Evolutionary conservation across 2,113 vertebrate species (phyloP).

Genomic region (Diadophis punctatus): DNA sequence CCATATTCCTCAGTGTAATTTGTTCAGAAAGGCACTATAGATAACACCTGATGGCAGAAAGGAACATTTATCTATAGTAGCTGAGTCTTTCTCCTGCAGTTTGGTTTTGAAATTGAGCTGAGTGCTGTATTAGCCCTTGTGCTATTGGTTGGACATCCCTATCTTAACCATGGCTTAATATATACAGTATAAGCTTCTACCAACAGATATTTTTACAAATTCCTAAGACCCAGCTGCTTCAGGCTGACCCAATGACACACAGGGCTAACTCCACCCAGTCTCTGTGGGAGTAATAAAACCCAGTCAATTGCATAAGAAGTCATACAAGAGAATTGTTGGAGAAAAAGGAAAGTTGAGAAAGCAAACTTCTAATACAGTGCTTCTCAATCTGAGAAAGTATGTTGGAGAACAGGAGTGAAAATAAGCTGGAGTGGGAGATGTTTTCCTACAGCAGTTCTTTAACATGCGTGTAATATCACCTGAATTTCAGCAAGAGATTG

Average conservation of each 20-base stretch:
- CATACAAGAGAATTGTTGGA: not conserved
- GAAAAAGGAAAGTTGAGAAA: not conserved
- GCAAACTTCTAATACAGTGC: not conserved
- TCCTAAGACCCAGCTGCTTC: not conserved
- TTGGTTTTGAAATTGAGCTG: not conserved
- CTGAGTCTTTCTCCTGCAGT: not conserved
- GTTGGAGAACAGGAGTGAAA: not conserved
- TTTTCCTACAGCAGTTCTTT: not conserved
- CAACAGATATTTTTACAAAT: not conserved
- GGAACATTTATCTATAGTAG: not conserved
- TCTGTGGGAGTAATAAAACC: not conserved
- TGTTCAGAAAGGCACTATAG: not conserved
- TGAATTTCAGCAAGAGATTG: not conserved
- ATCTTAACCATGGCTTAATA: not conserved
- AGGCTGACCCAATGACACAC: not conserved
- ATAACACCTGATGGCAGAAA: not conserved
- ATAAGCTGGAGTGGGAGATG: not conserved
- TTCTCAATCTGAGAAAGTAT: not conserved
- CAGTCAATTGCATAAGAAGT: not conserved
- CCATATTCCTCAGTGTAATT: not conserved
- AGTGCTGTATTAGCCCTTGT: not conserved
- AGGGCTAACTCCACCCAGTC: not conserved
- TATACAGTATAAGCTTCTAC: not conserved
- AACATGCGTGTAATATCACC: not conserved
- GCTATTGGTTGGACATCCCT: not conserved